Percentiles rank a stretch among this genome's conserved stretches.
Conservation (phyloP, 2,113 vertebrate genomes). For the Aptenodytes forsteri region DNA sequence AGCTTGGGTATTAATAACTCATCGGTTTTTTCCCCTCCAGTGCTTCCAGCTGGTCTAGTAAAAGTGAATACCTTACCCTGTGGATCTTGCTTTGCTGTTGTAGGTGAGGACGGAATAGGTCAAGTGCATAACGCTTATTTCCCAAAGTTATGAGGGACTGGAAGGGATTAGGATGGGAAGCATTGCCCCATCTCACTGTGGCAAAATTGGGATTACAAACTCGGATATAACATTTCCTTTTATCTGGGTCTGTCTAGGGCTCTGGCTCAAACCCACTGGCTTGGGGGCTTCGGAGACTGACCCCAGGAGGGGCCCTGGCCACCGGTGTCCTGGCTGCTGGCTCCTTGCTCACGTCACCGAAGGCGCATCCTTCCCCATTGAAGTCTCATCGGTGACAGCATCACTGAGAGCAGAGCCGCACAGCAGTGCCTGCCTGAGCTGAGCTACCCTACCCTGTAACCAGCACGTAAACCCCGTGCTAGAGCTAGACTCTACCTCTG, state of each 20-base stretch:
- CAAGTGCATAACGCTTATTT: neutral
- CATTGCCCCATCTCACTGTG: neutral
- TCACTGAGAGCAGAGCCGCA: neutral
- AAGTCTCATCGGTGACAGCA: neutral
- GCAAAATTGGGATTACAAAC: neutral
- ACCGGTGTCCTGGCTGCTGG: neutral
- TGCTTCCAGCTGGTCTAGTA: neutral
- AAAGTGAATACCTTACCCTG: neutral
- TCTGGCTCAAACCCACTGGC: neutral
- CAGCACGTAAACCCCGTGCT: neutral
- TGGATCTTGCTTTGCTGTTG: neutral
- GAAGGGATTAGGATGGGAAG: neutral
- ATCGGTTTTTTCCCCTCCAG: neutral
- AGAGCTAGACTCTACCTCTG: neutral
- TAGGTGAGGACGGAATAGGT: neutral
- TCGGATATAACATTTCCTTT: neutral
- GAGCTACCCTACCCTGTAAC: neutral
- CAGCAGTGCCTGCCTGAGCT: neutral
- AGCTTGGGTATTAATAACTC: neutral
- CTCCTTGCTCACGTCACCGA: rapidly evolving
- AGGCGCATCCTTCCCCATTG: rapidly evolving
- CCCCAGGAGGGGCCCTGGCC: neutral
- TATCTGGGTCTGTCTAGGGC: neutral
- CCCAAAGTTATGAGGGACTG: neutral
- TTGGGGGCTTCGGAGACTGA: neutral